Conservation (phyloP, 2,797 vertebrate species). For the Coreius guichenoti region DNA sequence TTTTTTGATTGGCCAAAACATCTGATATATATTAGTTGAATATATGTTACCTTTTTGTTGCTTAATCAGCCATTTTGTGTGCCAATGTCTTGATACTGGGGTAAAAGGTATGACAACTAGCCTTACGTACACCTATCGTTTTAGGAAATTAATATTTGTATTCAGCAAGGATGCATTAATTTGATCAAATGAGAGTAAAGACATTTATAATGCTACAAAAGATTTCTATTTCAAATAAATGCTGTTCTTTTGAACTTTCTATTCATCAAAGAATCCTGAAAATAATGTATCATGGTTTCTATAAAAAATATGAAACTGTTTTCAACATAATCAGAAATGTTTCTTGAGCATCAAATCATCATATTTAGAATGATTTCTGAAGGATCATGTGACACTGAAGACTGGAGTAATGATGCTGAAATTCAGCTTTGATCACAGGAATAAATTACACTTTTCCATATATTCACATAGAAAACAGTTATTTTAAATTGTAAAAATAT, state of each 20-base stretch:
- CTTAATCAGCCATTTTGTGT: not conserved
- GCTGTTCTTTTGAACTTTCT: not conserved
- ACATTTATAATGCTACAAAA: not conserved
- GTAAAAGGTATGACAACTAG: not conserved
- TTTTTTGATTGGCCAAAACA: not conserved
- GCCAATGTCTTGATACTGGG: not conserved
- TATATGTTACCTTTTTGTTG: not conserved
- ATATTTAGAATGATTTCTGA: not conserved
- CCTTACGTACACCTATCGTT: not conserved
- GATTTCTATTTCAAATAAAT: not conserved
- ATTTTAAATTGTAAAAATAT: too few relatives aligned
- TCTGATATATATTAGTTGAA: not conserved
- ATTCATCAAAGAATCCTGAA: not conserved
- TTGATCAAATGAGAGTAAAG: not conserved
- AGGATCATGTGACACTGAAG: not conserved
- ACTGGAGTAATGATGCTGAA: not conserved
- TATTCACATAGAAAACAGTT: not conserved
- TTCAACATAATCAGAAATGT: not conserved
- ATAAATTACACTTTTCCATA: rapidly evolving
- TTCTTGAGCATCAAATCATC: not conserved
- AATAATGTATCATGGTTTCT: not conserved
- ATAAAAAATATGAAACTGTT: not conserved
- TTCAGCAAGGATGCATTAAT: not conserved
- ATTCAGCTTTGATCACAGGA: too few relatives aligned
- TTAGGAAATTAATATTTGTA: not conserved